phyloP scores from a whole-genome alignment of 2,113 vertebrate species.

The Pygoscelis adeliae region DNA sequence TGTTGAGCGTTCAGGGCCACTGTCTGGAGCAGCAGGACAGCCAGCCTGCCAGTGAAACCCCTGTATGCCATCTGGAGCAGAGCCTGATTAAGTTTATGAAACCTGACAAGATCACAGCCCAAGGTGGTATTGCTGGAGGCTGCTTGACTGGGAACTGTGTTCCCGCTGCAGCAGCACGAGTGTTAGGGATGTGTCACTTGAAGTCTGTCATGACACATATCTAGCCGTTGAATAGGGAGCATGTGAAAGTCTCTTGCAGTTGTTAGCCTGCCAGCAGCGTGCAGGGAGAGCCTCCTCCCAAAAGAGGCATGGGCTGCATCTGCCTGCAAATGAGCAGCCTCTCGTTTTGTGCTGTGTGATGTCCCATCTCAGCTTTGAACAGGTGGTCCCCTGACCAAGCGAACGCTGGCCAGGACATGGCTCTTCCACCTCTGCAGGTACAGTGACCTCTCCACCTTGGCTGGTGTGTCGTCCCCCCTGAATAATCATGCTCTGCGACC shows the following conservation, averaged over 20 bases:
- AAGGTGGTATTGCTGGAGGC: slow-evolving; percentile 49
- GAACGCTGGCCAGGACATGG: neutral
- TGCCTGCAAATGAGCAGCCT: neutral
- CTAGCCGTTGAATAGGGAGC: neutral
- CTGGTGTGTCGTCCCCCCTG: neutral
- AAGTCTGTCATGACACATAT: slow-evolving; percentile 1
- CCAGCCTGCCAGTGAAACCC: neutral
- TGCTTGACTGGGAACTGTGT: neutral
- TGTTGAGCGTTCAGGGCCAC: neutral
- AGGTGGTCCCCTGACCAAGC: neutral
- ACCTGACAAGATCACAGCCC: slow-evolving; percentile 57
- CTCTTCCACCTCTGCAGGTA: neutral
- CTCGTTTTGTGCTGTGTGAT: neutral
- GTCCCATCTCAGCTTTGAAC: neutral
- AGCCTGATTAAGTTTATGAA: slow-evolving; percentile 32
- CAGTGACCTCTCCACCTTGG: fast-evolving
- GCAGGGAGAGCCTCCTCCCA: neutral
- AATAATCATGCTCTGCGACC: neutral
- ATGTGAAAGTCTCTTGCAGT: neutral
- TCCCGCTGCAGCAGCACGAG: neutral
- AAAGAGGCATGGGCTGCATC: neutral
- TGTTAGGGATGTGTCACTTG: neutral
- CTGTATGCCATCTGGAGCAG: neutral
- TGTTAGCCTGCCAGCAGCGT: neutral
- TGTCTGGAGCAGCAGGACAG: neutral